Evolutionary conservation across 2,113 vertebrate genomes (phyloP).

Genomic region (Oostethus manadensis): DNA sequence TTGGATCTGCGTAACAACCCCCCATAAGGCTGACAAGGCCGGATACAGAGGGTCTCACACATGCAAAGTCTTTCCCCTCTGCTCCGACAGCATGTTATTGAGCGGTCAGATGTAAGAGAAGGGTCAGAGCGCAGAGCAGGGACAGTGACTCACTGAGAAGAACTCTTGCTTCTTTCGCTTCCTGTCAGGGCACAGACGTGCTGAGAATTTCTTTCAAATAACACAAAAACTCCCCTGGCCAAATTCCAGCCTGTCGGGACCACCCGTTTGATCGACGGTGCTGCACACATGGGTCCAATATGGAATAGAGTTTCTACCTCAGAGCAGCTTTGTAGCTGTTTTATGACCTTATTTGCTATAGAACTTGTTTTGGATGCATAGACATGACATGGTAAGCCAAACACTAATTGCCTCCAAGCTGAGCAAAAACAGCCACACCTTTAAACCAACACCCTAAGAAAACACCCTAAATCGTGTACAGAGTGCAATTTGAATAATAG

Average conservation of each 20-base stretch:
- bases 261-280: conserved; percentile 16
- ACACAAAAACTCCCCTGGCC: conserved; percentile 19
- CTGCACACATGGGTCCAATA: conserved; percentile 5
- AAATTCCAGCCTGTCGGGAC: conserved; percentile 15
- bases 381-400: no score
- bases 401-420: no score
- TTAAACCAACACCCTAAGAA: background rate
- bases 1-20: conserved; percentile 37
- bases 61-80: conserved; percentile 15
- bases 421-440: no score
- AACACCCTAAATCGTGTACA: background rate
- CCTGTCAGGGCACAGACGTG: conserved; percentile 36
- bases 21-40: conserved; percentile 21
- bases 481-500: background rate
- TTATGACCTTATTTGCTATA: background rate
- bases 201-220: conserved; percentile 39
- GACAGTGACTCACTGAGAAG: conserved; percentile 35
- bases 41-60: conserved; percentile 30
- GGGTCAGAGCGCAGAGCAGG: conserved; percentile 39
- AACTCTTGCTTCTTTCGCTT: conserved; percentile 38
- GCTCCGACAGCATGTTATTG: conserved; percentile 36
- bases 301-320: background rate
- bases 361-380: no score
- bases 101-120: conserved; percentile 33
- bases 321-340: background rate